These are phyloP conservation scores for Nipponacmea schrenckii DNA, from an alignment of 2,888 invertebrate species.

Conservation along the genomic window DNA sequence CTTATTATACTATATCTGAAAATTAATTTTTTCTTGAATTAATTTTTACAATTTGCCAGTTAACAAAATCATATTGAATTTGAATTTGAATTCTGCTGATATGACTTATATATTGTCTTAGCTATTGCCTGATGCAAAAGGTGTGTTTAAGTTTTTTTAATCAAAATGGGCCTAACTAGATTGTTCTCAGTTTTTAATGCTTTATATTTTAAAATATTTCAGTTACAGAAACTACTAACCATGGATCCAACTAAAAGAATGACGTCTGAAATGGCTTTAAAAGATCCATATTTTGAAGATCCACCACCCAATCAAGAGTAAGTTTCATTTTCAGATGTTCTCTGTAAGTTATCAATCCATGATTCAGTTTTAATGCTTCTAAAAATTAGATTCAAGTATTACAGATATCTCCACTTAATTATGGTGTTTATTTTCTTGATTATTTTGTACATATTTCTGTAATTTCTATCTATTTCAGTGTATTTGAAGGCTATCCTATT, in stretches of 20 bases:
- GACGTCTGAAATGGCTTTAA: slow-evolving; percentile 97
- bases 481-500: slow-evolving; percentile 93
- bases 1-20: neutral
- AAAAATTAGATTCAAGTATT: too few relatives aligned
- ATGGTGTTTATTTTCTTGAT: too few relatives aligned
- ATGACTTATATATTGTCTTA: neutral
- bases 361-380: neutral
- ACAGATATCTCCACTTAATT: too few relatives aligned
- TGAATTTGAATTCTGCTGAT: too few relatives aligned
- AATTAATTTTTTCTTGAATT: too few relatives aligned
- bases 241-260: slow-evolving; percentile 99
- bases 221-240: slow-evolving; percentile 75
- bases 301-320: slow-evolving; percentile 88
- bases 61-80: too few relatives aligned
- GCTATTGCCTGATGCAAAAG: neutral
- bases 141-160: too few relatives aligned
- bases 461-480: slow-evolving; percentile 71
- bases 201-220: slow-evolving; percentile 33
- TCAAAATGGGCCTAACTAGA: too few relatives aligned
- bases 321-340: slow-evolving; percentile 44
- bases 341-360: neutral
- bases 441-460: too few relatives aligned
- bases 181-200: too few relatives aligned
- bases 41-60: too few relatives aligned
- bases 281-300: slow-evolving; percentile 97